phyloP scores from a whole-genome alignment of 1,140 invertebrate species.

The Bemisia tabaci region DNA sequence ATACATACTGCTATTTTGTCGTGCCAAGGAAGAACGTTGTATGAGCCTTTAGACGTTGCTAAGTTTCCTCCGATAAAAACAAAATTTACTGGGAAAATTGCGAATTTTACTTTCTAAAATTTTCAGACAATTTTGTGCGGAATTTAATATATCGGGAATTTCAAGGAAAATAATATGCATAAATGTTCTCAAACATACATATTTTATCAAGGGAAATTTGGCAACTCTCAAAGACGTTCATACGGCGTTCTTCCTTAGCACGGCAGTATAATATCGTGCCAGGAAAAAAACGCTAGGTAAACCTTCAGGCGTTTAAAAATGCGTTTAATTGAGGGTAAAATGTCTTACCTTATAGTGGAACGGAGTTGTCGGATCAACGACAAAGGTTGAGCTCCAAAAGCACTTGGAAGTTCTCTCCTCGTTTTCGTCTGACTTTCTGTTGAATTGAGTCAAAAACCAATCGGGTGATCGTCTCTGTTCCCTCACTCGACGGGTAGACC shows the following conservation, averaged over 20 bases:
- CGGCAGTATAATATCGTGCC: background rate
- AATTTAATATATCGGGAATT: too few species aligned
- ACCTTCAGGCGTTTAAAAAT: background rate
- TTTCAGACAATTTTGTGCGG: too few species aligned
- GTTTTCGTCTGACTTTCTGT: background rate
- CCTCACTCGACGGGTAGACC: background rate
- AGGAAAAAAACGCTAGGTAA: background rate
- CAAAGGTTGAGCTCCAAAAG: constrained; percentile 16
- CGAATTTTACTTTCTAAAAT: too few species aligned
- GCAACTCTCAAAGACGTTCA: too few species aligned
- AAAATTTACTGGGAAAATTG: too few species aligned
- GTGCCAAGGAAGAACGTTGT: too few species aligned
- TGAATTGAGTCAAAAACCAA: background rate
- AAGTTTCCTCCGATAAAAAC: too few species aligned
- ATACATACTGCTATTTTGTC: too few species aligned
- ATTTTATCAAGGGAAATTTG: too few species aligned
- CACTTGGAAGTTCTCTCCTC: constrained; percentile 9
- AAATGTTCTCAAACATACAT: too few species aligned
- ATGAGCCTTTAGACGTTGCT: too few species aligned
- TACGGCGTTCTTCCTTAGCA: background rate
- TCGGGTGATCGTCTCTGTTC: background rate
- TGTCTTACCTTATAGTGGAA: constrained; percentile 24
- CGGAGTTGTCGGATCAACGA: constrained; percentile 23
- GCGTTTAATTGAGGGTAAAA: background rate
- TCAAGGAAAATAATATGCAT: too few species aligned